Base-by-base conservation (phyloP, 1,140 invertebrate genomes). In the Dryas iulia region DNA sequence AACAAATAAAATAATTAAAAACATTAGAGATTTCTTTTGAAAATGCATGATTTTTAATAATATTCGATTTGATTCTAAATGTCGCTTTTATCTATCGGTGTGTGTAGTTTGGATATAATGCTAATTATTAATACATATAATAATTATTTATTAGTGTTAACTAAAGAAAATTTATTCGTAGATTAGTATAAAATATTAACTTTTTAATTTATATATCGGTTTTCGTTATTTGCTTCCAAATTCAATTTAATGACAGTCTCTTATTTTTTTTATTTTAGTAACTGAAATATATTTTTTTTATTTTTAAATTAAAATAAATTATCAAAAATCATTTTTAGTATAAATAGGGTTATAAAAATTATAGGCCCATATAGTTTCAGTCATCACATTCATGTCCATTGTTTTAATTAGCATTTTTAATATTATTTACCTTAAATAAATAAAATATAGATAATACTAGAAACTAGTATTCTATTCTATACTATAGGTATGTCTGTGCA, bases 341-440 rank as follows among this genome's bases (percentile, higher is more conserved):
- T 35, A 12, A 30, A 54, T 56, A 18, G 21, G 10, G 6, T 47
- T 47, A 10, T 47, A 47, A 47, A 18, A 47, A 47, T 18, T 8
- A 47, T 47, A 47, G 18, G 6, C 39, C 18, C 14, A 39, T 47
- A 47, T 47, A 47, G 14, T 21, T n/a, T 61, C 59, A 61, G 59
- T 68, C 66, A 61, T 33, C 59, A 61, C 59, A 68, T 68, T 56
- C 66, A 68, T 68, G 35, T 28, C 30, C 66, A 68, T 68, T 61
- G 47, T 56, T 68, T 68, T 68, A 28, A 66, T 68, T 68, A 68
- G 66, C 66, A 35, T 30, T 68, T n/a, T 60, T 61, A 53, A 14
- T 47, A 66, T 66, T 62, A 47, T 69, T 62, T 68, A 56, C 26
- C n/a, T 56, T 47, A 14, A 39, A 59, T 59, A 31, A 23, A 26